Evolutionary conservation across 2,797 vertebrate genomes (phyloP), one percentile per base, ranked within the genome.

Genomic region (Crenichthys baileyi): DNA sequence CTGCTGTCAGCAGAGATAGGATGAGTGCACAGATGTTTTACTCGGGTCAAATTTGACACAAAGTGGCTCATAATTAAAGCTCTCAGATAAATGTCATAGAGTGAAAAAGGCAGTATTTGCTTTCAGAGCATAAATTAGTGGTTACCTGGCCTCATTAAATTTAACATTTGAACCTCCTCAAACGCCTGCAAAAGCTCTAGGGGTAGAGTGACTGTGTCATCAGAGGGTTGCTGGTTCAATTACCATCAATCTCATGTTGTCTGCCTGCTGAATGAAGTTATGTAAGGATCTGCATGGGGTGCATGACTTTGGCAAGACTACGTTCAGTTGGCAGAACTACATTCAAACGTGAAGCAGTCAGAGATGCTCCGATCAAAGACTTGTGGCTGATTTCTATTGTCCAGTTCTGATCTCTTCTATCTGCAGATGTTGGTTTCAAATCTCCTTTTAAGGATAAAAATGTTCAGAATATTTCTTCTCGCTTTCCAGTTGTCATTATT

Each of bases 61-160:
- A 70, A 70, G 39, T 36, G 65, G 51, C 2, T 48, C 68, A 36
- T 77, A 48, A 60, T 77, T 77, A 77, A 73, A 67, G 41, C 55
- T 60, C 48, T 67, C 71, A 36, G 50, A 73, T 68, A 31, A 74
- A 79, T 73, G n/a, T 39, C 26, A 29, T 53, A 39, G 5, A 39
- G 29, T 11, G 26, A 44, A 78, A 50, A 39, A 22, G 72, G 60
- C 36, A 75, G 82, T 70, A 60, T 77, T 77, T 72, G 79, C 70
- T 67, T 70, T 78, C 46, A 39, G 76, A 89, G 83, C 72, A 60
- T 29, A 70, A 82, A 65, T 70, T 51, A 46, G 20, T 56, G 53
- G 75, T 81, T 87, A 78, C 87, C 85, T 53, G 76, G 36, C 8
- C 22, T 67, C 24, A 67, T 67, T 41, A 24, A 41, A 67, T 67